A percentile compares a stretch with the other conserved stretches of the same genome.
Evolutionary conservation across 1,140 invertebrate species (phyloP).

Genomic region (Onthophagus taurus): DNA sequence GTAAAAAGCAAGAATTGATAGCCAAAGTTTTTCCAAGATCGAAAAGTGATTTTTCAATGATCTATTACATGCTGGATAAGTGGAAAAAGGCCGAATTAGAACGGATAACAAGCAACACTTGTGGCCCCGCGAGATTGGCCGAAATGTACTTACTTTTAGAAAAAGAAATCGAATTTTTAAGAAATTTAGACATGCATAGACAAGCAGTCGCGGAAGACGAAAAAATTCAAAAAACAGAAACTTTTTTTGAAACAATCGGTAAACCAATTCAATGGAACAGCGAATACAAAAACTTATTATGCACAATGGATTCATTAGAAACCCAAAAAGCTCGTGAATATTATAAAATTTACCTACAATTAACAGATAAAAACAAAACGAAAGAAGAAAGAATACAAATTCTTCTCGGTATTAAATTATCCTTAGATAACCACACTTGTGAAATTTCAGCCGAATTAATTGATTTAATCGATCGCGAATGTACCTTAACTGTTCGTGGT

Average conservation of each 20-base stretch:
- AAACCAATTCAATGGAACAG: slow-evolving; percentile 52
- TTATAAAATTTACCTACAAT: slow-evolving; percentile 46
- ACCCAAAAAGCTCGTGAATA: slow-evolving; percentile 53
- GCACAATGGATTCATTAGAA: slow-evolving; percentile 55
- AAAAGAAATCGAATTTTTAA: slow-evolving; percentile 53
- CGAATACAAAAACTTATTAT: slow-evolving; percentile 42
- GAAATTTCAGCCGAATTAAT: slow-evolving; percentile 45
- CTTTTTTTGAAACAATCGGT: slow-evolving; percentile 51
- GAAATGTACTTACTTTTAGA: slow-evolving; percentile 51
- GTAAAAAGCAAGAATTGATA: slow-evolving; percentile 44
- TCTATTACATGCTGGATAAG: slow-evolving; percentile 51
- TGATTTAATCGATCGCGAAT: slow-evolving; percentile 50
- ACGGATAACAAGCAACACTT: slow-evolving; percentile 45
- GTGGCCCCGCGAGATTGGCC: slow-evolving; percentile 48
- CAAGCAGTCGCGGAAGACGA: slow-evolving; percentile 45
- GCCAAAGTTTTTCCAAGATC: slow-evolving; percentile 49
- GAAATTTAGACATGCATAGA: slow-evolving; percentile 49
- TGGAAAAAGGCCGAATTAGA: slow-evolving; percentile 52
- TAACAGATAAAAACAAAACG: slow-evolving; percentile 40
- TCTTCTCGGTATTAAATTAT: slow-evolving; percentile 46
- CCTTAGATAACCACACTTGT: slow-evolving; percentile 45
- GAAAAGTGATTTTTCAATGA: slow-evolving; percentile 51
- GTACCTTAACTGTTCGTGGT: slow-evolving; percentile 44
- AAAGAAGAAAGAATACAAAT: slow-evolving; percentile 46
- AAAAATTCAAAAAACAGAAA: slow-evolving; percentile 43